A percentile compares a stretch with the other conserved stretches of the same genome.
Conservation (phyloP, 1,140 invertebrate species). For the Formica exsecta region DNA sequence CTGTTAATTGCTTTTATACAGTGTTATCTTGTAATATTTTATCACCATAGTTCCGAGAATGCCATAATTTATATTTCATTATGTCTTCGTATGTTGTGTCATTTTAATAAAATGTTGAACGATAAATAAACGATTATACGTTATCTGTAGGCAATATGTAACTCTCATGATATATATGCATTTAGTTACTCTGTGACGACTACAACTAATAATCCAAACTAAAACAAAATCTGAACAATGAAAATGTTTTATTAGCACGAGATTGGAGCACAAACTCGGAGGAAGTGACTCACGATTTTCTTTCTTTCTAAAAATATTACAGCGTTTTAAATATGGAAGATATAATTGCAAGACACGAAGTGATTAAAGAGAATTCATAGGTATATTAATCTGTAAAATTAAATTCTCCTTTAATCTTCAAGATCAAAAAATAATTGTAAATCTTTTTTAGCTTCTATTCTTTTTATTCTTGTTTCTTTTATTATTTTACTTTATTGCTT, state of each 20-base stretch:
- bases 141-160: constrained; percentile 59
- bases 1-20: constrained; percentile 59
- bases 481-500: constrained; percentile 3
- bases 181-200: constrained; percentile 25
- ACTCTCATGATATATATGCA: background rate
- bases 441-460: background rate
- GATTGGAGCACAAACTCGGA: background rate
- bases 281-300: background rate
- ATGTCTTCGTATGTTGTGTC: constrained; percentile 32
- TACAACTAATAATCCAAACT: background rate
- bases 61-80: background rate
- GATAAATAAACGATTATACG: constrained; percentile 40
- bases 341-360: background rate
- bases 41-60: background rate
- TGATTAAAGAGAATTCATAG: background rate
- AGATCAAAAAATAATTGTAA: background rate
- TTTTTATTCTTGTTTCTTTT: background rate
- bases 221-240: constrained; percentile 7
- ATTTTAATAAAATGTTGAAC: background rate
- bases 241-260: background rate
- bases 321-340: background rate
- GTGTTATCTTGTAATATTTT: background rate
- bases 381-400: background rate
- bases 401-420: background rate
- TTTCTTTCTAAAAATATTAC: background rate